Evolutionary conservation across 2,888 invertebrate genomes (phyloP).

Genomic region (Koerneria pararmatus): DNA sequence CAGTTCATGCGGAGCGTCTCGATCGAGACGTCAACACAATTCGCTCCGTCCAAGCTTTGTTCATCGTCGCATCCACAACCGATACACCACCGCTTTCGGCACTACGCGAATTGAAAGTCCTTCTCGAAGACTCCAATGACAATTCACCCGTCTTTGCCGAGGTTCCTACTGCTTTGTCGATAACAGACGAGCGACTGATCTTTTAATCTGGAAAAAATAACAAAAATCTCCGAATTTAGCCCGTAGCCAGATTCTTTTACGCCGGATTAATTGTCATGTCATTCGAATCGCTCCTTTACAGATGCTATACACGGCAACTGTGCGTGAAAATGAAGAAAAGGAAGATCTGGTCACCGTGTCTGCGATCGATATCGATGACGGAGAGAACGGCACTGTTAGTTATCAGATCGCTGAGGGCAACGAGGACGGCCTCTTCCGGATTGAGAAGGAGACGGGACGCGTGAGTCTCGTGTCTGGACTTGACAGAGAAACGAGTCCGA

Average conservation of each 20-base stretch:
- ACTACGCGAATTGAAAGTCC: constrained; percentile 29
- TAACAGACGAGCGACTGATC: no score
- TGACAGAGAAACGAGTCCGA: constrained; percentile 32
- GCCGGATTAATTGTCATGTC: constrained; percentile 62
- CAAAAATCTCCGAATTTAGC: constrained; percentile 23
- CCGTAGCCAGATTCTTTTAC: constrained; percentile 2
- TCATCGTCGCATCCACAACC: constrained; percentile 15
- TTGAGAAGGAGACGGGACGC: constrained; percentile 27
- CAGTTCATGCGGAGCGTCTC: neutral
- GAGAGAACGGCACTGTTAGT: constrained; percentile 78
- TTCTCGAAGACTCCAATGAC: constrained; percentile 77
- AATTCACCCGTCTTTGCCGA: constrained; percentile 79
- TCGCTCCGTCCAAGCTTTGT: no score
- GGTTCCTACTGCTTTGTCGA: constrained; percentile 21
- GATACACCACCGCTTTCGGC: constrained; percentile 30
- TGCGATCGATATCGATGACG: constrained; percentile 79
- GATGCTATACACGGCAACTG: constrained; percentile 35
- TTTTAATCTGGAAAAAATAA: neutral
- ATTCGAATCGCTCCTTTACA: constrained; percentile 62
- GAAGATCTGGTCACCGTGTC: constrained; percentile 69
- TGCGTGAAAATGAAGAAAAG: constrained; percentile 34
- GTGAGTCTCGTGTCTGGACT: constrained; percentile 27
- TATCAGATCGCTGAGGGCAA: constrained; percentile 71
- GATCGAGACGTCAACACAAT: no score
- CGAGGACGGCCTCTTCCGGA: constrained; percentile 66